These are phyloP conservation scores for Manduca sexta DNA, from an alignment of 1,140 invertebrate species.

Conservation along the genomic window DNA sequence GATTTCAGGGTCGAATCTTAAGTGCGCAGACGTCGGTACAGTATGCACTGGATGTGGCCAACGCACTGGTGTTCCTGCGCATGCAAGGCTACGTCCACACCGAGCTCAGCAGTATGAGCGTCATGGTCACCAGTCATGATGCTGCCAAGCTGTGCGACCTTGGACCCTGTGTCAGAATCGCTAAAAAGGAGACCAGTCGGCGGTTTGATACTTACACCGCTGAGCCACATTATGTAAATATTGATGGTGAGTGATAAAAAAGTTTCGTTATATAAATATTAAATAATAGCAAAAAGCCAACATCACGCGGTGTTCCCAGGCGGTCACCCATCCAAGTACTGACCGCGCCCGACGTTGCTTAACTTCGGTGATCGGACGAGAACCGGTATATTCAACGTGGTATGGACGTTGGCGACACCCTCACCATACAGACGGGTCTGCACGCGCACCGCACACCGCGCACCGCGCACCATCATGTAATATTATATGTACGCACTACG, in stretches of 20 bases:
- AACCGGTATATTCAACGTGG: conserved; percentile 30
- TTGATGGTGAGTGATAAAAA: conserved; percentile 36
- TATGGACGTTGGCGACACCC: conserved; percentile 27
- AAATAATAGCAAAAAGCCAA: conserved; percentile 17
- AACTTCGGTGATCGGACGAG: conserved; percentile 30
- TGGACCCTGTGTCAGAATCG: conserved; percentile 38
- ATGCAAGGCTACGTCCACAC: conserved; percentile 66
- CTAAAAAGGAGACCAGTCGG: conserved; percentile 8
- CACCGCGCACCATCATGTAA: too few relatives aligned
- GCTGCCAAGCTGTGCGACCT: conserved; percentile 60
- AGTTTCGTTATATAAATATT: too few relatives aligned
- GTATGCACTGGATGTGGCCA: conserved; percentile 55
- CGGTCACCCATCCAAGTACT: conserved; percentile 25
- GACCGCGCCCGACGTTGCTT: conserved; percentile 26
- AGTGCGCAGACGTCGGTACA: conserved; percentile 53
- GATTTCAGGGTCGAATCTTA: conserved; percentile 51
- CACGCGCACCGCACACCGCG: too few relatives aligned
- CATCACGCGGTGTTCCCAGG: conserved; percentile 24
- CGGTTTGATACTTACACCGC: conserved; percentile 38
- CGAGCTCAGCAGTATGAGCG: conserved; percentile 43
- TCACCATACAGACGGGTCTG: too few relatives aligned
- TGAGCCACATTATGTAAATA: conserved; percentile 57
- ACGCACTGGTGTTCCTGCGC: conserved; percentile 54
- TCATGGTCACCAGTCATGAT: conserved; percentile 54
- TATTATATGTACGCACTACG: not conserved